These are phyloP conservation scores for Caenorhabditis wallacei DNA, from an alignment of 2,888 invertebrate genomes.

Conservation along the genomic window DNA sequence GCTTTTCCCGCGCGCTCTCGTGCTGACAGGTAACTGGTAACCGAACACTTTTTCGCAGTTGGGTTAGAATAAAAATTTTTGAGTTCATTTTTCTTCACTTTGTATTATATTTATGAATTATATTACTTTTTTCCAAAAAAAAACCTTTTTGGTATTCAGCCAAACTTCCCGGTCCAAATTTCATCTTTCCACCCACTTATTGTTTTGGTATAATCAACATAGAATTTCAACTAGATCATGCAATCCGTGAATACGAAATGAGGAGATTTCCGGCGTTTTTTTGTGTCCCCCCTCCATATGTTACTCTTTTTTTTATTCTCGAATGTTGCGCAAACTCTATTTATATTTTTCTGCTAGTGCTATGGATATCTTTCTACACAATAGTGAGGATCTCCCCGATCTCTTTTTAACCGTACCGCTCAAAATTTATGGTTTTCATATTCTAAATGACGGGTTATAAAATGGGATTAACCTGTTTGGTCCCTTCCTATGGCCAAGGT, in stretches of 20 bases:
- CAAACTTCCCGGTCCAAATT: not conserved
- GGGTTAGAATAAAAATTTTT: slow-evolving; percentile 26
- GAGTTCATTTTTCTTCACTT: not conserved
- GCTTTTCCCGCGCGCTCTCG: slow-evolving; percentile 44
- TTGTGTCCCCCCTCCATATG: slow-evolving; percentile 6
- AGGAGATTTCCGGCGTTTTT: slow-evolving; percentile 61
- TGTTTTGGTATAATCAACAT: slow-evolving; percentile 8
- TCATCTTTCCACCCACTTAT: slow-evolving; percentile 1
- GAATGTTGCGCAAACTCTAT: slow-evolving; percentile 53
- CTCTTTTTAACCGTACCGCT: slow-evolving; percentile 26
- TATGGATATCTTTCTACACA: slow-evolving; percentile 1
- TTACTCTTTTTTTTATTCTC: slow-evolving; percentile 22
- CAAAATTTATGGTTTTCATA: slow-evolving; percentile 26
- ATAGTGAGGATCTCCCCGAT: not conserved
- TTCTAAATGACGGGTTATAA: slow-evolving; percentile 52
- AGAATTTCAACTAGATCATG: slow-evolving; percentile 32
- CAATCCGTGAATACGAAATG: slow-evolving; percentile 58
- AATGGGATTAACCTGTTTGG: slow-evolving; percentile 52
- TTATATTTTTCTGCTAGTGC: slow-evolving; percentile 12
- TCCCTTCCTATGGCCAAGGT: not conserved
- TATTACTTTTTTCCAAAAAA: not conserved
- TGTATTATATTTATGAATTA: not conserved
- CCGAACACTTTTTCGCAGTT: slow-evolving; percentile 45
- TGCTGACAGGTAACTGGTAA: slow-evolving; percentile 39
- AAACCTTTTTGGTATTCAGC: not conserved